phyloP scores from a whole-genome alignment of 2,888 invertebrate genomes.

The Spilarctia lutea region DNA sequence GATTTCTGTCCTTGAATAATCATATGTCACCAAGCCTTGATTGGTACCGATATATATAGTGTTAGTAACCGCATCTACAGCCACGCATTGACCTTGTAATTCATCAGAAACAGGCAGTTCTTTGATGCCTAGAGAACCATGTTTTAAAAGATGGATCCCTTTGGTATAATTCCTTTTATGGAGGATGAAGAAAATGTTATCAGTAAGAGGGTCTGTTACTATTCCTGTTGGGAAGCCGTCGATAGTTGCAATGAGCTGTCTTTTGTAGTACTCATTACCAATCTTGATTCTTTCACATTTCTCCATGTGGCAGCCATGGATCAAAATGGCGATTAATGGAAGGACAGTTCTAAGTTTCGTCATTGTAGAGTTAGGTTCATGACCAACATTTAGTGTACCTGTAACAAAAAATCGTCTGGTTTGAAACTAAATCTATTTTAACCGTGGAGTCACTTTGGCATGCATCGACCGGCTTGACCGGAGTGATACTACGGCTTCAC shows the following conservation, averaged over 20 bases:
- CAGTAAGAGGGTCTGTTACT: constrained; percentile 74
- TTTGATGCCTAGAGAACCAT: constrained; percentile 77
- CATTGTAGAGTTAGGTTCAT: constrained; percentile 62
- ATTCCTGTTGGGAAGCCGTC: constrained; percentile 80
- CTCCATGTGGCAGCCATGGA: constrained; percentile 49
- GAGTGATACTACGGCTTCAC: too few species aligned
- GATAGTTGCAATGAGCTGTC: constrained; percentile 76
- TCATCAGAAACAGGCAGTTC: constrained; percentile 76
- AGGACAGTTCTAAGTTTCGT: constrained; percentile 44
- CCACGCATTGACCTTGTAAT: constrained; percentile 75
- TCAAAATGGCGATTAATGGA: constrained; percentile 48
- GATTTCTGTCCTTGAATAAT: constrained; percentile 73
- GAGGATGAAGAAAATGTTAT: constrained; percentile 77
- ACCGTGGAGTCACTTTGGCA: too few species aligned
- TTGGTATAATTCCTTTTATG: constrained; percentile 80
- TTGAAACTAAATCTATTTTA: not conserved
- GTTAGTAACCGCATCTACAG: constrained; percentile 66
- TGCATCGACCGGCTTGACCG: too few species aligned
- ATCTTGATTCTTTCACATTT: constrained; percentile 79
- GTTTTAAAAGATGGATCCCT: constrained; percentile 76
- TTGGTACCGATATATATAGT: constrained; percentile 78
- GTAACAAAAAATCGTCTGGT: constrained; percentile 6
- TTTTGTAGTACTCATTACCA: constrained; percentile 74
- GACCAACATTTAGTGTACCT: constrained; percentile 52
- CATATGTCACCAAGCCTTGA: constrained; percentile 76